Base-by-base conservation (phyloP, 2,113 vertebrate species). In the Athene cunicularia region DNA sequence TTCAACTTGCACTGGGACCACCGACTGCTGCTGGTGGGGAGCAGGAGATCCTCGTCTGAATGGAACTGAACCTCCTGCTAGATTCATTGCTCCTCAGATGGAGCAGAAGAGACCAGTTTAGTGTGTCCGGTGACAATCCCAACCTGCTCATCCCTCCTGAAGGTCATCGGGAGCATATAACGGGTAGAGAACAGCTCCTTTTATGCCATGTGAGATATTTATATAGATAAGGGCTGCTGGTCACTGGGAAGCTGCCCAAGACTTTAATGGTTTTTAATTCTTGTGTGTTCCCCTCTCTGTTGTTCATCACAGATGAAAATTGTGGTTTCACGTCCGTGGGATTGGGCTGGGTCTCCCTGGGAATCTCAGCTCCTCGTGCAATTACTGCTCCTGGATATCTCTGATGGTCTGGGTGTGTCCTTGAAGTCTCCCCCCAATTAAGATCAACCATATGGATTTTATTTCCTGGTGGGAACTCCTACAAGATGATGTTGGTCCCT, bases 241-340 rank as follows among this genome's bases (percentile, higher is more conserved):
- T 58, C 50, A 6, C 85, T 88, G 96, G 94, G 88, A 96, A 93
- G 82, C 82, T 90, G 82, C 95, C 95, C 90, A 96, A 94, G 90
- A 58, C 77, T 92, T 95, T 90, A 95, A 96, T 90, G 88, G 68
- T 84, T 90, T 94, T 90, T 94, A 95, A 95, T 96, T 97, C 95
- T 95, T 96, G 93, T 91, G 91, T 4, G 39, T 81, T 93, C 86
- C 56, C 20, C 60, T 94, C 86, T 86, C 95, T 94, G 94, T 53
- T 95, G 95, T 95, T 95, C 95, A 90, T 97, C 94, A 95, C 86
- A 67, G 93, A 95, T 94, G 95, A 96, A 93, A 96, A 92, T 14
- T 90, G 95, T 94, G 94, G 62, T 83, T 93, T 92, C 5, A 4
- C 49, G 82, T 80, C 88, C 5, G 1, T n/a, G 21, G 33, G 8